Base-by-base conservation (phyloP, 2,888 invertebrate genomes). In the Macaria notata region DNA sequence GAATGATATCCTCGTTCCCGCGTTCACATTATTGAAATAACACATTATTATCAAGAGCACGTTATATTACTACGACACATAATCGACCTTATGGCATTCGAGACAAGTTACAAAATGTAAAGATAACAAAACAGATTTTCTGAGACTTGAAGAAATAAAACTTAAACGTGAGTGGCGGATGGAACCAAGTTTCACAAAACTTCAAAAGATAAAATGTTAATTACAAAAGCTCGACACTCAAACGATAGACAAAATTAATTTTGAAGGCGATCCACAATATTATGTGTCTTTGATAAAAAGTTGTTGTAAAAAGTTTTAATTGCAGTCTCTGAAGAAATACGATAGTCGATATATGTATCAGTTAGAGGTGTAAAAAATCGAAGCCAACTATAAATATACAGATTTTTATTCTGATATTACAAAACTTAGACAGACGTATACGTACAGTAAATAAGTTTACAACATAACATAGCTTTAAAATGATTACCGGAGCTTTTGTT, bases 1-100 rank as follows among this genome's bases (percentile, higher is more conserved):
- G 80, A 81, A 80, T 81, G 81, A 86, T 87, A 89, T 89, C 89
- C 89, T 88, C 83, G 89, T 88, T 87, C 82, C 84, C 76, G 73
- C 80, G 73, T 61, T 71, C 76, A 76, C 76, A 72, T 76, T 79
- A 82, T 80, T 73, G 73, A 80, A 79, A 83, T 78, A 75, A 76
- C 72, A 72, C 81, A 75, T 76, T 75, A 70, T 72, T 59, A 66
- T 68, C 69, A 69, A 65, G 65, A 64, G 58, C 47, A 51, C 63
- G 62, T 60, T 65, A 64, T 67, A 57, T 43, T 39, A 36, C 55
- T 50, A 60, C 69, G 69, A 56, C 59, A 62, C 54, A 71, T 55
- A 59, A 48, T 63, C 64, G 54, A 52, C 61, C 59, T 68, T 68
- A 70, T 48, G 33, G 38, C 33, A 38, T 48, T 9, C 48, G 8